These are phyloP conservation scores for Dasypus novemcinctus DNA, from an alignment of 2,113 vertebrate species.

Conservation along the genomic window DNA sequence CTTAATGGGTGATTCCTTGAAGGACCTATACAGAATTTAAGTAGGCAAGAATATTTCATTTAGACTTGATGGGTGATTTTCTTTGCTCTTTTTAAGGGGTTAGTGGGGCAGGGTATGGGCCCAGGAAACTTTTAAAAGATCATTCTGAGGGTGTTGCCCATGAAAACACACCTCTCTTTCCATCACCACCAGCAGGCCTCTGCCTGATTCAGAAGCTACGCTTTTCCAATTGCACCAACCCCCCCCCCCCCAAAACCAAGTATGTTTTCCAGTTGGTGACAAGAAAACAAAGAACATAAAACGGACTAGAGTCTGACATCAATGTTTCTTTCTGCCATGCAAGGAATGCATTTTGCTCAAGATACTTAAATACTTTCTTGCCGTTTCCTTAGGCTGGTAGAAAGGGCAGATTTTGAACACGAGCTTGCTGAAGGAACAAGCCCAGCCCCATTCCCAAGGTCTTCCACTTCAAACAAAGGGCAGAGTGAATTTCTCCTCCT, in stretches of 20 bases:
- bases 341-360: background rate
- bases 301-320: background rate
- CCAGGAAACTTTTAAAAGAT: background rate
- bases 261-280: background rate
- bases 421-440: background rate
- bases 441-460: slow-evolving; percentile 62
- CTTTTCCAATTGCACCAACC: background rate
- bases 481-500: slow-evolving; percentile 52
- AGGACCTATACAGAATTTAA: background rate
- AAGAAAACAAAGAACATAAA: slow-evolving; percentile 9
- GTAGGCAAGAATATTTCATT: background rate
- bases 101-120: background rate
- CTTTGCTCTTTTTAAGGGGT: background rate
- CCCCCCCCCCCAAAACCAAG: background rate
- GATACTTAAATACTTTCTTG: background rate
- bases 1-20: background rate
- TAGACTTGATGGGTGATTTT: background rate
- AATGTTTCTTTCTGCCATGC: background rate
- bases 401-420: slow-evolving; percentile 26
- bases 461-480: slow-evolving; percentile 60
- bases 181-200: background rate
- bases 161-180: background rate
- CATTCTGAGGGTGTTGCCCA: background rate
- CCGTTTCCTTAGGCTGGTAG: background rate
- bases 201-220: background rate